Base-by-base conservation (phyloP, 2,888 invertebrate species). In the Chrysomela aeneicollis region DNA sequence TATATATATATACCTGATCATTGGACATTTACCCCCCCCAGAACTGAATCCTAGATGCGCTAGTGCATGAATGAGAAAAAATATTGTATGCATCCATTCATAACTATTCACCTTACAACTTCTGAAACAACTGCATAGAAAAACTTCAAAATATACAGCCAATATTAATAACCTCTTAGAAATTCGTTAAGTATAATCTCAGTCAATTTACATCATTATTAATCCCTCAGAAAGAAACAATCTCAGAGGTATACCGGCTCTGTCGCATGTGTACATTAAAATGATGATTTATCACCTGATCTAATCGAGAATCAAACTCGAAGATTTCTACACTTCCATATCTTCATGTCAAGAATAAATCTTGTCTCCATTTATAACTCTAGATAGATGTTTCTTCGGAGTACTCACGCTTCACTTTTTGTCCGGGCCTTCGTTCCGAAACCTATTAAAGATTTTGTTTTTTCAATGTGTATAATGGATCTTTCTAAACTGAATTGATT, bases 271-370 rank as follows among this genome's bases (percentile, higher is more conserved):
- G 63, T 63, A 61, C 59, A 52, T 58, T 63, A 58, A 64, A 66
- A 66, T 64, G 60, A 66, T 69, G 66, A 69, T 62, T 69, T 69
- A 69, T 69, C 68, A 64, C 35, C 32, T 51, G 63, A 69, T 69
- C 69, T 69, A 67, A 69, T 69, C 69, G 69, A 63, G 64, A 65
- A 67, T 69, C 69, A 63, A 69, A 67, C 64, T 53, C 65, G 63
- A 49, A 66, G 66, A 66, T 68, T 68, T 70, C 70, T 64, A 63
- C 70, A 68, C 70, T 68, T 70, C 66, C 68, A 68, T 68, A 66
- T 59, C 63, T 62, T 54, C 66, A 64, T 57, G 70, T 70, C 70
- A 63, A 62, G 61, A 63, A 70, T 70, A 70, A 70, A 70, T 70
- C 68, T 64, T 63, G 66, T 68, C 63, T 68, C 66, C 66, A 70